Evolutionary conservation across 30 jellyfish, hydroid and myxozoan species (phyloP), one percentile per base, ranked within the genome.

Genomic region (Sanderia malayensis): DNA sequence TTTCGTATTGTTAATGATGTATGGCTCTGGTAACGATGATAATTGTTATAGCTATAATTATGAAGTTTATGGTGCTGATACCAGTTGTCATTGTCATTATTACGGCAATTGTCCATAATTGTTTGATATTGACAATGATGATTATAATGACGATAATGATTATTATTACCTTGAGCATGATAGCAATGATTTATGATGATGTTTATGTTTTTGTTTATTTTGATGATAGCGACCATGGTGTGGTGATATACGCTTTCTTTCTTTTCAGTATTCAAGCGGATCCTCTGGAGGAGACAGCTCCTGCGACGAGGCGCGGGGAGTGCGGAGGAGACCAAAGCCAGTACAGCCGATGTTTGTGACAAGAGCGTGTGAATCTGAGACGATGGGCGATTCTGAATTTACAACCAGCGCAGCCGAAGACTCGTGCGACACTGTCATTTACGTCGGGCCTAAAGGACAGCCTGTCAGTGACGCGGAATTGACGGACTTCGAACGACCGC

Each of bases 281-380:
- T 90, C 97, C 0, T 90, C 97, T 17, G 97, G 97, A 26, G 97
- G 97, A 1, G 97, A 90, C 70, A 90, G 97, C 82, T 90, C 97
- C 1, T 90, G 97, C 62, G 97, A 90, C 67, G 97, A 90, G 44
- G 29, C 82, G 24, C 74, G 86, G 28, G 52, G 94, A 70, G 53
- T 76, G 46, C 72, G 95, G 41, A 71, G 97, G 65, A 75, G 93
- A 15, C 47, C 93, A 0, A 90, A 90, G 70, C 97, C 97, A 1
- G 97, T 84, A 4, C 92, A 95, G 33, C 97, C 97, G 29, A 71
- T 90, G 11, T 75, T 90, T 33, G 86, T 77, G 15, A 90, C 97
- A 31, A 94, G 86, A 64, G 95, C 97, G 19, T 83, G 97, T 60
- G 94, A 90, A 62, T 83, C 97, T 0, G 97, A 90, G 49, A 31